phyloP scores from a whole-genome alignment of 1,140 invertebrate genomes.

The Aphelinus atriplicis region DNA sequence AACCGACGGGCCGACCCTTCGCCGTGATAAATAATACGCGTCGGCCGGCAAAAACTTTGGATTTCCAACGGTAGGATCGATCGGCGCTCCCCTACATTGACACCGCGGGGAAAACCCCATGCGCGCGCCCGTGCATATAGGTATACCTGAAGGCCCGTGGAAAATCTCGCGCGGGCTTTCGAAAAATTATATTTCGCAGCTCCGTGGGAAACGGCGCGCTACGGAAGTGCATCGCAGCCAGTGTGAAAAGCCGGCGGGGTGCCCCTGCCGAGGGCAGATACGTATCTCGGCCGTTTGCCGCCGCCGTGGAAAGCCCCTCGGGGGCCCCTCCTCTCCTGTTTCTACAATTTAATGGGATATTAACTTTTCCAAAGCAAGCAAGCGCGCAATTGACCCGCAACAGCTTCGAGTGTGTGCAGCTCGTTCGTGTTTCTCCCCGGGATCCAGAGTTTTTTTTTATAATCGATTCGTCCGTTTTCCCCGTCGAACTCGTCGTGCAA shows the following conservation, averaged over 20 bases:
- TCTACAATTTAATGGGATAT: constrained; percentile 10
- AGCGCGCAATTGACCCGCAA: too few relatives aligned
- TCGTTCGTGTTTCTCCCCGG: too few relatives aligned
- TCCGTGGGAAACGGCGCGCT: constrained; percentile 24
- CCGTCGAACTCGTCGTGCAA: too few relatives aligned
- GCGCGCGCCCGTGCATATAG: too few relatives aligned
- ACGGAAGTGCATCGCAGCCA: not conserved
- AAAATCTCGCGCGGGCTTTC: constrained; percentile 4
- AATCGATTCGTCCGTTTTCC: too few relatives aligned
- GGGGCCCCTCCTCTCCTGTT: not conserved
- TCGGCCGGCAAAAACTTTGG: too few relatives aligned
- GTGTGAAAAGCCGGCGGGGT: constrained; percentile 37
- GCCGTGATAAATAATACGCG: too few relatives aligned
- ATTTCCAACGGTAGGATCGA: constrained; percentile 9
- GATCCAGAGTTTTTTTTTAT: too few relatives aligned
- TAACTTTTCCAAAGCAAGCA: not conserved
- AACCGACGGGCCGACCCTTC: too few relatives aligned
- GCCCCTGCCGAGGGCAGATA: constrained; percentile 16
- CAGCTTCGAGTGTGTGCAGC: too few relatives aligned
- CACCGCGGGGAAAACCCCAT: too few relatives aligned
- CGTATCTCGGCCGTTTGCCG: constrained; percentile 19
- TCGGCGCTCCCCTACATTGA: not conserved
- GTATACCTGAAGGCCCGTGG: not conserved
- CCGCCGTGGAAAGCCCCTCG: constrained; percentile 24
- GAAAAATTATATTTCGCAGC: constrained; percentile 29